phyloP scores from a whole-genome alignment of 1,140 invertebrate genomes.

The Drosophila navojoa region DNA sequence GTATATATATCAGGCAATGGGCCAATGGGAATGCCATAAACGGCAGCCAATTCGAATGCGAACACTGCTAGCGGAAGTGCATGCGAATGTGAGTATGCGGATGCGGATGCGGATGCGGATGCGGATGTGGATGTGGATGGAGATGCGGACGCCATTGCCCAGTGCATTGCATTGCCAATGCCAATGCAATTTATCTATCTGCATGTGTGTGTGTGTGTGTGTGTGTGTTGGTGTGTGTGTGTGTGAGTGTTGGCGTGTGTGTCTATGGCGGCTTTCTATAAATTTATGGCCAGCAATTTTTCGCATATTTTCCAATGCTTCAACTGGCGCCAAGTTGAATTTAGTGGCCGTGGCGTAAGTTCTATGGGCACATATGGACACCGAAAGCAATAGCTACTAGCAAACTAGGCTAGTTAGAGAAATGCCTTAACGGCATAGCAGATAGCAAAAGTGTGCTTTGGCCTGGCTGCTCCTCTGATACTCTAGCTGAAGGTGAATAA shows the following conservation, averaged over 20 bases:
- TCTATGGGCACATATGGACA: constrained; percentile 54
- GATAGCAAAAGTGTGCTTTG: constrained; percentile 1
- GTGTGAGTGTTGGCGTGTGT: constrained; percentile 9
- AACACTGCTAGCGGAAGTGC: constrained; percentile 17
- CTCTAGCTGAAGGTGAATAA: neutral
- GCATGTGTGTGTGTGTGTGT: constrained; percentile 11
- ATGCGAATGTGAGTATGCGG: constrained; percentile 21
- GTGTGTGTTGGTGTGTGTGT: neutral
- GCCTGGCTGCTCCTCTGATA: neutral
- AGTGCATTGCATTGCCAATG: constrained; percentile 35
- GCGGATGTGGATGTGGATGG: neutral
- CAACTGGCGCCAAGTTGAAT: constrained; percentile 58
- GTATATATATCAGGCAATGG: constrained; percentile 15
- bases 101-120: constrained; percentile 20
- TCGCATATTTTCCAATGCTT: constrained; percentile 78
- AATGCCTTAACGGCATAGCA: neutral
- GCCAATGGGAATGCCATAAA: constrained; percentile 51
- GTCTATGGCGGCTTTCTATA: constrained; percentile 35
- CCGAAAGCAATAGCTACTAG: constrained; percentile 3
- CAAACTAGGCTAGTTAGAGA: neutral
- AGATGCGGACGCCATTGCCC: constrained; percentile 11
- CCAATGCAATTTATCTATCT: constrained; percentile 31
- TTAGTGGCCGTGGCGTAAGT: constrained; percentile 36
- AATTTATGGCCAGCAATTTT: constrained; percentile 80
- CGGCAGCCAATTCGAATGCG: constrained; percentile 42